These are phyloP conservation scores for Entomobrya proxima DNA, from an alignment of 2,888 invertebrate species.

Conservation along the genomic window DNA sequence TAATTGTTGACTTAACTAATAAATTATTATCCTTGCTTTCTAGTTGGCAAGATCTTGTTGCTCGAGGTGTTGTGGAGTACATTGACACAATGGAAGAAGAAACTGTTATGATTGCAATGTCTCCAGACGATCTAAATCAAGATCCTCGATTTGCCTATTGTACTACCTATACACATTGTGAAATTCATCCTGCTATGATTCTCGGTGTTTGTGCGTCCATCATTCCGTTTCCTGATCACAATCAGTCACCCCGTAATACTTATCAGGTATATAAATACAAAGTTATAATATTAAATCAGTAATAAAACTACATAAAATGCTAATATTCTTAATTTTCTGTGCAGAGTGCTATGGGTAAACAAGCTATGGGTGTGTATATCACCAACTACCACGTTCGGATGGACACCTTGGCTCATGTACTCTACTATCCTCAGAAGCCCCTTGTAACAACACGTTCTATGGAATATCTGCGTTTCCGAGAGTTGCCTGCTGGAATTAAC, in stretches of 20 bases:
- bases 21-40: constrained; percentile 82
- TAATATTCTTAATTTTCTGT: constrained; percentile 13
- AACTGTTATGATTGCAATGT: constrained; percentile 99
- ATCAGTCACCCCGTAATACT: constrained; percentile 99
- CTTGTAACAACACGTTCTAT: constrained; percentile 98
- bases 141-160: constrained; percentile 97
- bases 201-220: constrained; percentile 99
- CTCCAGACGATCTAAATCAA: constrained; percentile 94
- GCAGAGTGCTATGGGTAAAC: constrained; percentile 99
- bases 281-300: too few species aligned
- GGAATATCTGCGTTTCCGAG: constrained; percentile 97
- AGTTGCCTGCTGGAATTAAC: constrained; percentile 96
- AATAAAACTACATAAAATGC: not conserved
- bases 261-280: too few species aligned
- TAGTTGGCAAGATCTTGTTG: constrained; percentile 83
- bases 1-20: too few species aligned
- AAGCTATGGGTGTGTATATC: constrained; percentile 99
- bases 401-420: constrained; percentile 99
- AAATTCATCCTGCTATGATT: constrained; percentile 99
- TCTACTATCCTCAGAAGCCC: constrained; percentile 99
- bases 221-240: constrained; percentile 99
- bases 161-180: constrained; percentile 99
- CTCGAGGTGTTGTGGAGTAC: constrained; percentile 96
- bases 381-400: constrained; percentile 99
- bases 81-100: constrained; percentile 99